Conservation (phyloP, 2,888 invertebrate genomes). For the Lasioglossum lativentre region DNA sequence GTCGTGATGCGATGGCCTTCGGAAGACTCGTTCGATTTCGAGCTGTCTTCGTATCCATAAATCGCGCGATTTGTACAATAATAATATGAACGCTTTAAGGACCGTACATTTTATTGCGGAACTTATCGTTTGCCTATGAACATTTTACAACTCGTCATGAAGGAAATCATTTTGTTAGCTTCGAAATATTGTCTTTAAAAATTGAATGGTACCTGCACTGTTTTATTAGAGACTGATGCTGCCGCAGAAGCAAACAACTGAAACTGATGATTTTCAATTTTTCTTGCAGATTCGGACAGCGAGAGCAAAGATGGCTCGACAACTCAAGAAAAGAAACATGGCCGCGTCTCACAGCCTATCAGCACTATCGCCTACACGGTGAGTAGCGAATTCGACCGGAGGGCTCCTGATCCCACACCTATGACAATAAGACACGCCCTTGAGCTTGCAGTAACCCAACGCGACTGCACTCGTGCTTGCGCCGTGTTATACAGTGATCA, state of each 20-base stretch:
- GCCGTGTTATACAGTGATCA: constrained; percentile 17
- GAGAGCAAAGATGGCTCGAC: constrained; percentile 85
- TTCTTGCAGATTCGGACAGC: constrained; percentile 87
- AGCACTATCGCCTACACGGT: constrained; percentile 93
- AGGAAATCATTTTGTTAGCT: too few relatives aligned
- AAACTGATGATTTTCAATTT: not conserved
- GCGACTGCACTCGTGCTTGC: not conserved
- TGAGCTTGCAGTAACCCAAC: not conserved
- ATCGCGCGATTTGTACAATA: not conserved
- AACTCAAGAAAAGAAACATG: constrained; percentile 86
- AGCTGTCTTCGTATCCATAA: not conserved
- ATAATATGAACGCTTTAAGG: not conserved
- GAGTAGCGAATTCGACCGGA: constrained; percentile 78
- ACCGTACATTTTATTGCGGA: not conserved
- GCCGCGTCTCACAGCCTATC: constrained; percentile 87
- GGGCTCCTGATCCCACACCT: not conserved
- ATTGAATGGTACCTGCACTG: not conserved
- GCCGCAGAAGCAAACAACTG: not conserved
- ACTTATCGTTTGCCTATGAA: not conserved
- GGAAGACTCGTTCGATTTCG: not conserved
- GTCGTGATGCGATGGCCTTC: not conserved
- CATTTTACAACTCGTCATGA: not conserved
- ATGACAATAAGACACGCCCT: not conserved
- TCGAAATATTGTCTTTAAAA: not conserved
- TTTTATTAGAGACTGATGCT: not conserved